Base-by-base conservation (phyloP, 2,797 vertebrate species). In the Petrocephalus schoutedeni region DNA sequence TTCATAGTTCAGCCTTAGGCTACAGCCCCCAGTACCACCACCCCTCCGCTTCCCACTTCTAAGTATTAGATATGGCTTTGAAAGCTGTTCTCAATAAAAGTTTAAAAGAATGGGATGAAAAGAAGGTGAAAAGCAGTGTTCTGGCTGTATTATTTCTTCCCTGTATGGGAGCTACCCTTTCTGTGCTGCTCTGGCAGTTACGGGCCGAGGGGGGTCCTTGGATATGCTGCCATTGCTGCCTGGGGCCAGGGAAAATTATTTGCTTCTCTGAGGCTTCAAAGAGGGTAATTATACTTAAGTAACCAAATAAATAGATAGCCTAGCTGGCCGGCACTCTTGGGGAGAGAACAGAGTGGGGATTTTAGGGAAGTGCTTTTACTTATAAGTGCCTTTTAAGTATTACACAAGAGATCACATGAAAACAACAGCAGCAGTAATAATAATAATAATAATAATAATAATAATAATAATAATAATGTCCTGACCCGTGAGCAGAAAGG, bases 181-280 rank as follows among this genome's bases (percentile, higher is more conserved):
- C 92, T 91, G 91, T 91, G 95, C 95, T 94, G 93, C 94, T 93
- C 92, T 92, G 93, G 94, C 94, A 94, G 94, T 95, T 94, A 93
- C 92, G 89, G 93, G 94, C 94, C 93, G 51, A 58, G 87, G 88
- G 94, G 94, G 94, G 94, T 94, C 93, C 91, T 93, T 93, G 94
- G 94, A 94, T 95, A 91, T 92, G 94, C 95, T 94, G 94, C 95
- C 94, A 94, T 94, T 94, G 91, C 94, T 93, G 95, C 95, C 95
- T 89, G 74, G 91, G 95, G 96, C 94, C 95, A 95, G 94, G 95
- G 95, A 95, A 96, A 96, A 96, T 96, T 93, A 96, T 96, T 96
- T 96, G 96, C 95, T 94, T 96, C 95, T 96, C 95, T 95, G 94
- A 95, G 94, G 95, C 96, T 96, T 96, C 95, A 96, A 97, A 97